Evolutionary conservation across 92 coral and sea anemone genomes (phyloP), one percentile per base, ranked within the genome.

Genomic region (Zoanthus solanderi): DNA sequence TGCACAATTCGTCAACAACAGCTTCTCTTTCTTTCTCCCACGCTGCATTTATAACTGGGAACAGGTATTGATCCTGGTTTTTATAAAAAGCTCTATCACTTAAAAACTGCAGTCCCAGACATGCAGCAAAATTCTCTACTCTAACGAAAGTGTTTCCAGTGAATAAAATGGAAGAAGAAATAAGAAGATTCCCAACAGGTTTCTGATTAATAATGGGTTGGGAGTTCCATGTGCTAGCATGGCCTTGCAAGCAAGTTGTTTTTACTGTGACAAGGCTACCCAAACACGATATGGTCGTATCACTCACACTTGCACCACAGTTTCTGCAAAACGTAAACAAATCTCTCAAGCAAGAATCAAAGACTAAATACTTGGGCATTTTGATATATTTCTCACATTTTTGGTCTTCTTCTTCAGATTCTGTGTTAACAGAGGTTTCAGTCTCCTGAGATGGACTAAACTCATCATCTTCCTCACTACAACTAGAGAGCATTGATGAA

Each of bases 1-100:
- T 71, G 75, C 45, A 32, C 46, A 71, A 32, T 71, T 32, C 47
- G 5, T 71, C 46, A 30, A 71, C 75, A 30, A 71, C 46, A 7
- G 75, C 48, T 31, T 9, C 17, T 80, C 85, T 80, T 23, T 81
- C 53, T 61, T 63, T 47, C 54, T 81, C 86, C 86, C 74, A 81
- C 13, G 72, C 48, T 23, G 47, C 75, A 61, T 60, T 81, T 68
- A 81, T 32, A 72, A 81, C 58, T 31, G 74, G 86, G 54, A 61
- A 81, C 86, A 81, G 72, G 86, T 81, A 65, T 14, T 54, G 86
- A 37, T 81, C 86, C 72, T 81, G 86, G 74, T 34, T 81, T 47
- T 61, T 68, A 56, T 81, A 81, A 63, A 81, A 81, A 34, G 75
- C 72, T 58, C n/a, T 58, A 12, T 58, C 84, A 78, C 84, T 78